A percentile compares a stretch with the other conserved stretches of the same genome.
Evolutionary conservation across 2,113 vertebrate genomes (phyloP).

Genomic region (Vireo altiloquus): DNA sequence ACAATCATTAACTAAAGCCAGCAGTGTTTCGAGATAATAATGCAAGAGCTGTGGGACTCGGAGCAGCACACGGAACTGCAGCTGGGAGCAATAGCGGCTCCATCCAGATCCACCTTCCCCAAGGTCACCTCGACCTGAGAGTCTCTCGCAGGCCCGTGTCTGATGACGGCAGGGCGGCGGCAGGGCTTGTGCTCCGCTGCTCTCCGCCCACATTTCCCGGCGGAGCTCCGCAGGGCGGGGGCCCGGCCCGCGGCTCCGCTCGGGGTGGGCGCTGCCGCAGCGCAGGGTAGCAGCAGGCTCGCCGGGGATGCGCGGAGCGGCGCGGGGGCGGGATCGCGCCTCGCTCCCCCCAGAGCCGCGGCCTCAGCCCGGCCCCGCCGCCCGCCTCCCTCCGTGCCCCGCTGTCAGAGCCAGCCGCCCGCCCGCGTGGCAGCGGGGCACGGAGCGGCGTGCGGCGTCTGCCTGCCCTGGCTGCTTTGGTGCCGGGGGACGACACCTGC

Average conservation of each 20-base stretch:
- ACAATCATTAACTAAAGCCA: not conserved
- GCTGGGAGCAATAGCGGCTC: not conserved
- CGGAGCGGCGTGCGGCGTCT: not conserved
- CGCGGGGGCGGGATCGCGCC: not conserved
- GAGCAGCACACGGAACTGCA: not conserved
- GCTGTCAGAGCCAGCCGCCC: not conserved
- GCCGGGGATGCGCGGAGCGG: not conserved
- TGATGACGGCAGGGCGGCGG: not conserved
- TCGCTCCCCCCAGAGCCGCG: not conserved
- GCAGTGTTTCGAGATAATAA: not conserved
- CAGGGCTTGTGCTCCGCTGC: accelerated
- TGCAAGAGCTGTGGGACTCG: not conserved
- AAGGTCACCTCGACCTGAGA: not conserved
- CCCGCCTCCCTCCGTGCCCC: not conserved
- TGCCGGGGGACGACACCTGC: not conserved
- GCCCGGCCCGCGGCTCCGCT: not conserved
- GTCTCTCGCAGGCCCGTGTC: not conserved
- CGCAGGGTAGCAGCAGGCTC: not conserved
- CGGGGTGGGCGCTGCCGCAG: not conserved
- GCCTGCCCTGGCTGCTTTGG: not conserved
- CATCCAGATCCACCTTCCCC: not conserved
- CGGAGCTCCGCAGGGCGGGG: not conserved
- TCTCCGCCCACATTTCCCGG: not conserved
- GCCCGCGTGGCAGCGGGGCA: not conserved
- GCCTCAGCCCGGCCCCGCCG: not conserved